A percentile compares a stretch with the other conserved stretches of the same genome.
Evolutionary conservation across 1,140 invertebrate genomes (phyloP).

Genomic region (Epicauta chinensis): DNA sequence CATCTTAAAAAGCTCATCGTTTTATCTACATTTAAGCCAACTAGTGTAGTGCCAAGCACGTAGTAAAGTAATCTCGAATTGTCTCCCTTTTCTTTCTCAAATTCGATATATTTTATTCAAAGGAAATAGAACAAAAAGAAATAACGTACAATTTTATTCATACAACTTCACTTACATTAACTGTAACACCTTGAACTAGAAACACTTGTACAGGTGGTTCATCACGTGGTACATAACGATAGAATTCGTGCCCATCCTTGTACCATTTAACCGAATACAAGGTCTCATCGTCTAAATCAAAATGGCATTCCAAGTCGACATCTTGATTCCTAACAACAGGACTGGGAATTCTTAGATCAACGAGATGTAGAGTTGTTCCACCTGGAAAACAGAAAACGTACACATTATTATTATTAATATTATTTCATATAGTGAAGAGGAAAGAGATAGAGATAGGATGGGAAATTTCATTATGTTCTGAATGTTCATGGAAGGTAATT

Average conservation of each 20-base stretch:
- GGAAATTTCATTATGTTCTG: too few relatives aligned
- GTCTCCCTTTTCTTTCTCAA: too few relatives aligned
- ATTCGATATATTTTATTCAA: too few relatives aligned
- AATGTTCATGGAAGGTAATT: too few relatives aligned
- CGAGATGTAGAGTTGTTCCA: conserved; percentile 52
- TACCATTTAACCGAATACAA: conserved; percentile 86
- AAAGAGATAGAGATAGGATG: too few relatives aligned
- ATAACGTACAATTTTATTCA: too few relatives aligned
- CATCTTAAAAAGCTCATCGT: too few relatives aligned
- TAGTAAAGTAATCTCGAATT: too few relatives aligned
- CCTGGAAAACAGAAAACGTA: conserved; percentile 31
- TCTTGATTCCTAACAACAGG: conserved; percentile 61
- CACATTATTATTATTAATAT: not conserved
- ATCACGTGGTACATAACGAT: conserved; percentile 69
- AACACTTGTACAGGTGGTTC: conserved; percentile 67
- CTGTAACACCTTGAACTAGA: conserved; percentile 65
- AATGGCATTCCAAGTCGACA: conserved; percentile 68
- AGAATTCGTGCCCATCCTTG: conserved; percentile 82
- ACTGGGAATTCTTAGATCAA: conserved; percentile 60
- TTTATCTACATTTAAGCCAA: too few relatives aligned
- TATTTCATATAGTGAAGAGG: too few relatives aligned
- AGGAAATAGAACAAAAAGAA: too few relatives aligned
- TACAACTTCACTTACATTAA: conserved; percentile 62
- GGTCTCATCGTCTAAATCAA: conserved; percentile 69
- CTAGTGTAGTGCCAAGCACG: too few relatives aligned